Base-by-base conservation (phyloP, 2,888 invertebrate genomes). In the Eucriotettix oculatus region DNA sequence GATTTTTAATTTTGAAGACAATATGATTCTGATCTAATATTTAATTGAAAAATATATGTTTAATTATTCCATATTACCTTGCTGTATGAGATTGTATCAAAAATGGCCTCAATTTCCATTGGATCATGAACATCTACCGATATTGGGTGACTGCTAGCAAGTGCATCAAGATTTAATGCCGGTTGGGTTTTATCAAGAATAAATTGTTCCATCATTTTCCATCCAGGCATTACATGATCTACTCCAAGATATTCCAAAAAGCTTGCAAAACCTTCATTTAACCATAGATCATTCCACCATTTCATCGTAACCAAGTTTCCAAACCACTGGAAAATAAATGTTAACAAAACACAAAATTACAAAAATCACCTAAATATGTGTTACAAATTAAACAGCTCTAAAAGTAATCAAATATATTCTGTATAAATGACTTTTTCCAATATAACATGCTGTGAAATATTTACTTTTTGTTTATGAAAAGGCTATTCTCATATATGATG, bases 221-320 rank as follows among this genome's bases (percentile, higher is more conserved):
- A 83, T 59, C 80, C 79, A 1, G 81, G 82, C 67, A 78, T 78
- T 57, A 83, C 78, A 67, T 76, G 75, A 66, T 81, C 78, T 1
- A 84, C 81, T 1, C 83, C 86, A 62, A 85, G 78, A 72, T 91
- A 89, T 65, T 90, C 89, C 65, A 92, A 79, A 67, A 87, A 89
- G 57, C 85, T 86, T 0, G 91, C 90, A 63, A 91, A 85, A 0
- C 87, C 94, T 71, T 94, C 93, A 71, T 93, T 87, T 63, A 95
- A 76, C 94, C 95, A 95, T 57, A 88, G 78, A 66, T 94, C 88
- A 57, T 88, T 90, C 92, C 92, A 93, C 92, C 92, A 93, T 67
- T 89, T 86, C 76, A 95, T 94, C 0, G 95, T 94, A 0, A 94
- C 93, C 16, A 96, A 79, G 66, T 95, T 94, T 54, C 90, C 90